Evolutionary conservation across 1,140 invertebrate species (phyloP), one percentile per base, ranked within the genome.

Genomic region (Hetaerina americana): DNA sequence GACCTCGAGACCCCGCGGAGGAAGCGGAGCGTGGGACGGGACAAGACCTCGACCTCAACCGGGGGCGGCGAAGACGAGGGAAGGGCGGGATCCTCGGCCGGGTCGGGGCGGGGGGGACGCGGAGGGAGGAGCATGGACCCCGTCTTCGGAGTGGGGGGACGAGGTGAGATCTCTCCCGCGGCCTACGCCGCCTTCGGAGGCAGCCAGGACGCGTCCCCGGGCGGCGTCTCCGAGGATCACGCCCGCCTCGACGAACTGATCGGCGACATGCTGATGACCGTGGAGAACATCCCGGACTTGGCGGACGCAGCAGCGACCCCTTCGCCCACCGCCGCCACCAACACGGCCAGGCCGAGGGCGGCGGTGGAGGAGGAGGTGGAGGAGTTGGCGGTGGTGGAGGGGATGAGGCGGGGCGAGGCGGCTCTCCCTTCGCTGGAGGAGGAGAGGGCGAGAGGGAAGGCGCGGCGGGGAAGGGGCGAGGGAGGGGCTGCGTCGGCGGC

Each of bases 1-100:
- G 71, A 70, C 71, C 26, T 22, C 69, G 57, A 71, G 70, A 88
- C 89, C n/a, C n/a, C n/a, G n/a, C n/a, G n/a, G n/a, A n/a, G n/a
- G n/a, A n/a, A n/a, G 74, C 85, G 92, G 81, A 90, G 89, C 75
- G 89, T 90, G 77, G 92, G 90, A 77, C 92, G 92, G 88, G 91
- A 93, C 84, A 91, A 90, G 73, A 90, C 91, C 74, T 92, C 92
- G 75, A 91, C 90, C 76, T 91, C 89, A 71, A 86, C 87, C 76
- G 86, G 84, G 26, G 72, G 74, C 70, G 72, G 72, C 71, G 66
- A 66, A 31, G 29, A 68, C 25, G 31, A 26, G 15, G 26, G 28
- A 27, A 25, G 24, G 5, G 24, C 26, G 2, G 18, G 67, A 31
- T 27, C 74, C 74, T 12, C 66, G 70, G 5, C 72, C 74, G 25